Conservation (phyloP, 2,113 vertebrate species). For the Zosterops pallidus region DNA sequence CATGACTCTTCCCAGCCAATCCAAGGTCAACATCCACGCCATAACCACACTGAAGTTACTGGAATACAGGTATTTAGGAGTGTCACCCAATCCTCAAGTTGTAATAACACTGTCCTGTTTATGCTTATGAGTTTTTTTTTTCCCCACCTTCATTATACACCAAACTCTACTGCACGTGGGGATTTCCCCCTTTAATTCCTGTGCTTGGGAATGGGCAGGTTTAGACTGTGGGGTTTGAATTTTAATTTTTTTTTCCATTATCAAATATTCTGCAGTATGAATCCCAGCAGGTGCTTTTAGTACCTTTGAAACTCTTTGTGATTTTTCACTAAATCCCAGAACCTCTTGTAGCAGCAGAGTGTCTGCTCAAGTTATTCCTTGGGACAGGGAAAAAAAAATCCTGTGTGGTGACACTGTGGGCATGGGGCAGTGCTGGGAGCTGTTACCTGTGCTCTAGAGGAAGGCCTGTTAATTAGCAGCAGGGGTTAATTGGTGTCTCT, state of each 20-base stretch:
- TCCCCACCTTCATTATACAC: rapidly evolving
- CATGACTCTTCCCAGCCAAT: conserved; percentile 91
- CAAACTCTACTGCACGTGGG: background rate
- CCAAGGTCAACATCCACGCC: conserved; percentile 80
- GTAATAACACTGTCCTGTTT: rapidly evolving
- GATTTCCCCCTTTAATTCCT: background rate
- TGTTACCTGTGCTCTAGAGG: background rate
- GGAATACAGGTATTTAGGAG: conserved; percentile 81
- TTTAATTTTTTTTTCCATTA: background rate
- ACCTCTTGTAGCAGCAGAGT: background rate
- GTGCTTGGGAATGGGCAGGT: background rate
- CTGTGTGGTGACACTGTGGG: rapidly evolving
- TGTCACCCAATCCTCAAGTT: background rate
- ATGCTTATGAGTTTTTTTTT: background rate
- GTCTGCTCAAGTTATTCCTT: background rate
- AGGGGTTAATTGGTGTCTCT: background rate
- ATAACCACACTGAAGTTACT: conserved; percentile 83
- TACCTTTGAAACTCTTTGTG: background rate
- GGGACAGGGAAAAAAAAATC: background rate
- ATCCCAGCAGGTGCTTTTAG: background rate
- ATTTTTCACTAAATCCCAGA: background rate
- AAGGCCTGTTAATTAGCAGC: background rate
- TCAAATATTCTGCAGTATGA: background rate
- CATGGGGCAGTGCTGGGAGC: background rate
- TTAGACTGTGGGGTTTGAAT: background rate